phyloP scores from a whole-genome alignment of 2,113 vertebrate genomes.

The Urocitellus parryii region DNA sequence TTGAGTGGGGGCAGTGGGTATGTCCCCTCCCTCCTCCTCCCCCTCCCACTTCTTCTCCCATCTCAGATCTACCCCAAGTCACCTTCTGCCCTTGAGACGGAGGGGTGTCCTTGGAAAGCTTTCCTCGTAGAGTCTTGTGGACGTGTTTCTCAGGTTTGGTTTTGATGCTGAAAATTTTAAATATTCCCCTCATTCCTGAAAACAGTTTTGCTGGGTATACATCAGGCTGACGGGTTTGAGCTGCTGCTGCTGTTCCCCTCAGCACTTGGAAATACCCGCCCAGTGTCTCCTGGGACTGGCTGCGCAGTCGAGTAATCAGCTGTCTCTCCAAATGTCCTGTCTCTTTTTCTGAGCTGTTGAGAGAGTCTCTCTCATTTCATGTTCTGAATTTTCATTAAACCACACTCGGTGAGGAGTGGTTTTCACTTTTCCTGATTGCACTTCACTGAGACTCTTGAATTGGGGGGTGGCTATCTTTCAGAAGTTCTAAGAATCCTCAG shows the following conservation, averaged over 20 bases:
- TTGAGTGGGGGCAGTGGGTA: background rate
- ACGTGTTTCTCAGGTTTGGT: background rate
- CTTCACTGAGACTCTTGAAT: background rate
- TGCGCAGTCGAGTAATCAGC: background rate
- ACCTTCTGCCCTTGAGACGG: background rate
- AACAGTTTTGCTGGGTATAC: background rate
- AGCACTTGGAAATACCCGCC: background rate
- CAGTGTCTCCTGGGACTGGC: background rate
- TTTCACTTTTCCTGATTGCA: background rate
- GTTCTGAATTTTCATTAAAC: background rate
- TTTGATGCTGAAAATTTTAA: constrained; percentile 53
- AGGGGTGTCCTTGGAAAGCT: background rate
- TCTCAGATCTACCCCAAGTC: background rate
- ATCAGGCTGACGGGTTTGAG: background rate
- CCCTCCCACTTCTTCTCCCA: too few relatives aligned
- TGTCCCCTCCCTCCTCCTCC: too few relatives aligned
- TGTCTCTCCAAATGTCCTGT: background rate
- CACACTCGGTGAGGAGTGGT: background rate
- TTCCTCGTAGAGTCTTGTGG: background rate
- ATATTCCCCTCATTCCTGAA: constrained; percentile 19
- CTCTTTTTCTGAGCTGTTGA: background rate
- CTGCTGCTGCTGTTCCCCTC: background rate
- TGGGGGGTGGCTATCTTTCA: background rate
- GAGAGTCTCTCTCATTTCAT: background rate
- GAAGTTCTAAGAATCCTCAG: background rate